Conservation (phyloP, 2,888 invertebrate species). For the Gisinianus flammeolus region DNA sequence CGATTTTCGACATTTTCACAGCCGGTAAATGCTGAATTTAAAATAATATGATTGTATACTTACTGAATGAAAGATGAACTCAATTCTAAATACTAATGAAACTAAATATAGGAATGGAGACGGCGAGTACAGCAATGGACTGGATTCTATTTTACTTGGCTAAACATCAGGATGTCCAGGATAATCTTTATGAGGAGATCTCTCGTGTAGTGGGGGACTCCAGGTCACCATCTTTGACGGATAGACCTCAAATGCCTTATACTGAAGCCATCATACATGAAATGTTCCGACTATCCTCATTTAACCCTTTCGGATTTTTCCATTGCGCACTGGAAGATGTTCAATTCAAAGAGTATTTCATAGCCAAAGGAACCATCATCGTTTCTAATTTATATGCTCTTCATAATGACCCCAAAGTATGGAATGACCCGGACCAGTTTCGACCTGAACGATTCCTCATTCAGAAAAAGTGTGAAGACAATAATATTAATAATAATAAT, state of each 20-base stretch:
- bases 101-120: no score
- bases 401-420: not conserved
- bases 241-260: not conserved
- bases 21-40: no score
- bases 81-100: no score
- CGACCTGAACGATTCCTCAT: constrained; percentile 8
- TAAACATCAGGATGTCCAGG: not conserved
- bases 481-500: not conserved
- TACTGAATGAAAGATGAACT: no score
- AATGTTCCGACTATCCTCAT: not conserved
- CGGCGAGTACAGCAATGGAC: not conserved
- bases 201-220: not conserved
- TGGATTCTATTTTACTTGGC: constrained; percentile 13
- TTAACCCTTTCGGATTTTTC: not conserved
- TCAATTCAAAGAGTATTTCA: not conserved
- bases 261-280: constrained; percentile 28
- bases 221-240: not conserved
- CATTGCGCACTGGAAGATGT: not conserved
- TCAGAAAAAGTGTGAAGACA: not conserved
- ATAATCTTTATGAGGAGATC: not conserved
- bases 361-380: not conserved
- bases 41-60: no score
- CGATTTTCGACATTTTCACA: constrained; percentile 22
- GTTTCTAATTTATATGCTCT: not conserved
- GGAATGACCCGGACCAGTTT: not conserved